Conservation (phyloP, 2,113 vertebrate genomes). For the Corythornis cristatus region DNA sequence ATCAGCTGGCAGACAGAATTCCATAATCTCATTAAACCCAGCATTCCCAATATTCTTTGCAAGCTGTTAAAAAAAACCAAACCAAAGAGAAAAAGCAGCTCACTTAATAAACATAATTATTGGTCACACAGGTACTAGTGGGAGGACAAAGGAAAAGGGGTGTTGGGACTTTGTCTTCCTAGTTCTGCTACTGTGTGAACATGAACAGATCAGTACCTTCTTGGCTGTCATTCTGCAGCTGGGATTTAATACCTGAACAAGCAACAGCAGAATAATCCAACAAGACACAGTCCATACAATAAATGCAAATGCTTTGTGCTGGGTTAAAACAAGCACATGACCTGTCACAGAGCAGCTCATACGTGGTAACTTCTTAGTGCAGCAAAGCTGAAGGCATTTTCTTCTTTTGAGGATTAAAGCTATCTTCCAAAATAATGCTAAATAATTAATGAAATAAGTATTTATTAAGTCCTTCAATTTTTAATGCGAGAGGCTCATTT, state of each 20-base stretch:
- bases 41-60: slow-evolving; percentile 96
- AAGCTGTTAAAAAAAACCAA: slow-evolving; percentile 78
- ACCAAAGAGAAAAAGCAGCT: neutral
- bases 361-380: neutral
- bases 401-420: neutral
- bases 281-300: neutral
- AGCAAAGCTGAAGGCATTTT: neutral
- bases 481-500: neutral
- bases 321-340: neutral
- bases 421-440: neutral
- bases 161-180: neutral
- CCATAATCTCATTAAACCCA: slow-evolving; percentile 97
- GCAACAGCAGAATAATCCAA: neutral
- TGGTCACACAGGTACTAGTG: neutral
- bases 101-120: neutral
- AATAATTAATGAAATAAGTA: neutral
- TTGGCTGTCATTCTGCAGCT: neutral
- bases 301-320: neutral
- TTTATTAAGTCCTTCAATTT: neutral
- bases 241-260: neutral
- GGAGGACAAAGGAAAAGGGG: neutral
- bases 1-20: slow-evolving; percentile 84
- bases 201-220: neutral
- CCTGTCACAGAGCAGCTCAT: neutral
- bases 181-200: neutral